These are phyloP conservation scores for Lasaia peninsularis DNA, from an alignment of 1,140 invertebrate genomes.

Conservation along the genomic window DNA sequence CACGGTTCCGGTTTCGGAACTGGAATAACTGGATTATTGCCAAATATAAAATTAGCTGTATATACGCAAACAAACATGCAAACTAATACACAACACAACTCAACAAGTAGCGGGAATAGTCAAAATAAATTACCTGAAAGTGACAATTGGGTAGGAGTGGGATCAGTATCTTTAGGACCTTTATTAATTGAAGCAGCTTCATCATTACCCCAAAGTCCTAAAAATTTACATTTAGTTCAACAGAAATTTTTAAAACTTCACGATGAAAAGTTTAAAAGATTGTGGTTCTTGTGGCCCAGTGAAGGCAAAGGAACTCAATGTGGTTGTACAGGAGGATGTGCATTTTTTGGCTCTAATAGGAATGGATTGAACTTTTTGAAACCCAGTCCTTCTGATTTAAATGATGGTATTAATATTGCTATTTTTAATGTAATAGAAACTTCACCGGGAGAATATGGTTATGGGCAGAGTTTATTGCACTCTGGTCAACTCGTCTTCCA, in stretches of 20 bases:
- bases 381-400: conserved; percentile 86
- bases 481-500: conserved; percentile 93
- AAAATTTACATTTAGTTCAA: conserved; percentile 86
- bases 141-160: conserved; percentile 95
- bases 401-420: conserved; percentile 90
- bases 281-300: conserved; percentile 96
- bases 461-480: conserved; percentile 95
- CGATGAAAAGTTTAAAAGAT: conserved; percentile 90
- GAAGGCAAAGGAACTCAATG: conserved; percentile 85
- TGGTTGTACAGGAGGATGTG: conserved; percentile 96
- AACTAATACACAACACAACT: conserved; percentile 56
- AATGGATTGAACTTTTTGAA: conserved; percentile 94
- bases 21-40: conserved; percentile 92
- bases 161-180: conserved; percentile 92
- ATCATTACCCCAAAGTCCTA: conserved; percentile 85
- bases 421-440: conserved; percentile 73
- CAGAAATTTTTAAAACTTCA: conserved; percentile 93
- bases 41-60: conserved; percentile 79
- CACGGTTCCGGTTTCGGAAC: conserved; percentile 93
- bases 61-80: conserved; percentile 73
- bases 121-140: conserved; percentile 67
- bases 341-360: conserved; percentile 94
- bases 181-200: conserved; percentile 95
- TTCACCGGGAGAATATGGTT: conserved; percentile 83
- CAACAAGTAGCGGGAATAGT: conserved; percentile 54